Percentiles rank a stretch among this genome's conserved stretches.
Conservation (phyloP, 2,113 vertebrate genomes). For the Corythornis cristatus region DNA sequence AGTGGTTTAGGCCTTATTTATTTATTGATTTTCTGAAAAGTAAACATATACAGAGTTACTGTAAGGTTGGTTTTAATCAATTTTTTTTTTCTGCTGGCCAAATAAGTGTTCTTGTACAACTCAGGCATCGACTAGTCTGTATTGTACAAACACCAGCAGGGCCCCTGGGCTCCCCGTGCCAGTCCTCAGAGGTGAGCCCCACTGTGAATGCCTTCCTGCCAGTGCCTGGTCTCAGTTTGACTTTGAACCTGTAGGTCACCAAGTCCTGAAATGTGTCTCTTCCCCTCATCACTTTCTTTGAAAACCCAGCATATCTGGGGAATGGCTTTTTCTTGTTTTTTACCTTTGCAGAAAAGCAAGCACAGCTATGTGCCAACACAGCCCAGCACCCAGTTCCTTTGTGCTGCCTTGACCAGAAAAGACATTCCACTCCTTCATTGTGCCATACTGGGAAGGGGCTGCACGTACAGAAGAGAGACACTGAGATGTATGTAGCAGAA, state of each 20-base stretch:
- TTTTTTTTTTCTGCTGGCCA: neutral
- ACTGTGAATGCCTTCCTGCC: neutral
- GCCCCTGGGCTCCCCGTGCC: rapidly evolving
- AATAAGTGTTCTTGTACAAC: neutral
- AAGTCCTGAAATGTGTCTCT: neutral
- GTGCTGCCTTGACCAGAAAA: neutral
- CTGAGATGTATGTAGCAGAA: rapidly evolving
- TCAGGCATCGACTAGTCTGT: neutral
- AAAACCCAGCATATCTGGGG: neutral
- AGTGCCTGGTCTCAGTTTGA: neutral
- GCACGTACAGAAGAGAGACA: neutral
- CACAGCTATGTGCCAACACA: neutral
- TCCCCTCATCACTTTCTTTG: neutral
- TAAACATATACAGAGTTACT: neutral
- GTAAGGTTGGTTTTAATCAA: neutral
- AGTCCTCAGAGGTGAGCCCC: neutral
- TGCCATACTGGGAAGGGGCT: neutral
- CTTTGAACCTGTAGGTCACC: neutral
- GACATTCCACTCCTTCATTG: neutral
- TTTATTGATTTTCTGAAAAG: neutral
- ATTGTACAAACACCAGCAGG: neutral
- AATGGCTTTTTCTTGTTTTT: neutral
- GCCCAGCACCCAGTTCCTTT: neutral
- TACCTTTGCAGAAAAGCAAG: neutral
- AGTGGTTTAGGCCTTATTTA: neutral